Conservation (phyloP, 2,113 vertebrate species). For the Notothenia rossii region DNA sequence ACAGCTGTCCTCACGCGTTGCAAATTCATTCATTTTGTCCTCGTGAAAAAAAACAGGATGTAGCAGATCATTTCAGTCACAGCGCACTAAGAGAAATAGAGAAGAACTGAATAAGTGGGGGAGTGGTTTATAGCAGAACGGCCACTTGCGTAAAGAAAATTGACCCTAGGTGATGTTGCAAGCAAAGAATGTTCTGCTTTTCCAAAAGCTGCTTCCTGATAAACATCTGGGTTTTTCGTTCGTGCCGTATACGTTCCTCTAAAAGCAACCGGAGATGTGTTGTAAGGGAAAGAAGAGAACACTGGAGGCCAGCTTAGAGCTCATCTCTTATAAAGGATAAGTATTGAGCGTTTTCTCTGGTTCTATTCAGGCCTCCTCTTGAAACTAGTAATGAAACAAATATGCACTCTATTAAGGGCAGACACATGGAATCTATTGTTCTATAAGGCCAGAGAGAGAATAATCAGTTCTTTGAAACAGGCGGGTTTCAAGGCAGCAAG, state of each 20-base stretch:
- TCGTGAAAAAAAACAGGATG: slow-evolving; percentile 35
- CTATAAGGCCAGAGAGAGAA: slow-evolving; percentile 2
- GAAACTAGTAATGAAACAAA: slow-evolving; percentile 24
- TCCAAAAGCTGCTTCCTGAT: slow-evolving; percentile 43
- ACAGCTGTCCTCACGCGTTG: slow-evolving; percentile 20
- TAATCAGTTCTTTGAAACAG: slow-evolving; percentile 8
- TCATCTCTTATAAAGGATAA: slow-evolving; percentile 14
- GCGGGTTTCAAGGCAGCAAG: neutral
- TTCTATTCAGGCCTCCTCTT: slow-evolving; percentile 24
- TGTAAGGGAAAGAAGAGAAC: neutral
- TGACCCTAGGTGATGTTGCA: slow-evolving; percentile 30
- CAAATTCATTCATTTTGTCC: slow-evolving; percentile 36
- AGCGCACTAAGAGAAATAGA: slow-evolving; percentile 26
- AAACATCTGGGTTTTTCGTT: slow-evolving; percentile 60
- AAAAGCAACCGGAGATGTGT: slow-evolving; percentile 32
- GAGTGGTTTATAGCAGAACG: slow-evolving; percentile 38
- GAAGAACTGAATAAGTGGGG: slow-evolving; percentile 27
- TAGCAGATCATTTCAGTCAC: slow-evolving; percentile 30
- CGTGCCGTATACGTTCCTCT: slow-evolving; percentile 12
- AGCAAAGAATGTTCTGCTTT: slow-evolving; percentile 27
- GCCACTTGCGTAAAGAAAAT: slow-evolving; percentile 47
- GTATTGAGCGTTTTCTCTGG: neutral
- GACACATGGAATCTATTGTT: slow-evolving; percentile 3
- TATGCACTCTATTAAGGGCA: neutral
- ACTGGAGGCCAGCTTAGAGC: neutral